These are phyloP conservation scores for Callionymus lyra DNA, from an alignment of 2,113 vertebrate genomes.

Conservation along the genomic window DNA sequence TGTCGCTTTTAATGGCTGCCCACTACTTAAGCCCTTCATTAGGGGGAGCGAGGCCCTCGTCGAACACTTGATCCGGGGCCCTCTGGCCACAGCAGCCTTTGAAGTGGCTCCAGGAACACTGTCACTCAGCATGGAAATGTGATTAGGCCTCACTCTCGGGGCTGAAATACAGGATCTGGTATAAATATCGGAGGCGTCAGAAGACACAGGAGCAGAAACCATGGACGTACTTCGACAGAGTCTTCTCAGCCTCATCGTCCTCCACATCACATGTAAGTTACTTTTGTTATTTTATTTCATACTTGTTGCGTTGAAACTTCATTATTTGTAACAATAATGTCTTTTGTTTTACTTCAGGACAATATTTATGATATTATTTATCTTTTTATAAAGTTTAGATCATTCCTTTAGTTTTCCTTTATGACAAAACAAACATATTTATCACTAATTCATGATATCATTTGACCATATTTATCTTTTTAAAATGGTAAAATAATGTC, in stretches of 20 bases:
- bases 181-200: constrained; percentile 47
- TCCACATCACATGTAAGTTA: constrained; percentile 64
- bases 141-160: constrained; percentile 50
- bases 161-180: constrained; percentile 35
- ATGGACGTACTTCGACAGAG: constrained; percentile 21
- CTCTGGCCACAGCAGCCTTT: constrained; percentile 44
- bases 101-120: constrained; percentile 48
- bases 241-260: constrained; percentile 38
- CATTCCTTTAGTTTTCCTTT: no score
- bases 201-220: constrained; percentile 24
- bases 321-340: no score
- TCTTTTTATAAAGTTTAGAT: no score
- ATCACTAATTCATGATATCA: no score
- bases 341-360: no score
- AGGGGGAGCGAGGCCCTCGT: constrained; percentile 40
- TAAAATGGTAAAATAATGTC: no score
- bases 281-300: constrained; percentile 5
- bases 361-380: no score
- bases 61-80: constrained; percentile 37
- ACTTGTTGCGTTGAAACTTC: no score
- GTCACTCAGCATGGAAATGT: constrained; percentile 62
- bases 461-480: no score
- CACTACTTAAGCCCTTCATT: constrained; percentile 65
- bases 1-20: constrained; percentile 49
- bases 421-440: no score